phyloP scores from a whole-genome alignment of 2,113 vertebrate genomes.

The Trematocara variabile region DNA sequence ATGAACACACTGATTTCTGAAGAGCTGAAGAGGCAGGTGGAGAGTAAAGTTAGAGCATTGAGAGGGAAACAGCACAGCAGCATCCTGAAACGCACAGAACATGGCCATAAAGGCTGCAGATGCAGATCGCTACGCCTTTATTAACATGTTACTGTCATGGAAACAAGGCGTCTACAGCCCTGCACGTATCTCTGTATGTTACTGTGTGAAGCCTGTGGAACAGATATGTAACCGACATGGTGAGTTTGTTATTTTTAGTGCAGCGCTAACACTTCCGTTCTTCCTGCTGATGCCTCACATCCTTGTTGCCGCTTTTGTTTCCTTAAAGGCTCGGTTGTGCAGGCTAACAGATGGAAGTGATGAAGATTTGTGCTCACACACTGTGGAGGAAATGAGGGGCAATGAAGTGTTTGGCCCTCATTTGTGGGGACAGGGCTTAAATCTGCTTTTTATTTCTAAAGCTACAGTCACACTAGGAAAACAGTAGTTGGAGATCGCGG shows the following conservation, averaged over 20 bases:
- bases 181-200: background rate
- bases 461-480: background rate
- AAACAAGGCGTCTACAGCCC: background rate
- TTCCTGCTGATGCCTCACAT: background rate
- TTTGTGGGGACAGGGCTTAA: background rate
- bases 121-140: background rate
- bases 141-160: background rate
- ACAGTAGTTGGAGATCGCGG: background rate
- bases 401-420: background rate
- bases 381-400: background rate
- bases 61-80: conserved; percentile 8
- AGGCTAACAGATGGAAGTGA: background rate
- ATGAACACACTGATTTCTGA: conserved; percentile 42
- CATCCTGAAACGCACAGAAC: background rate
- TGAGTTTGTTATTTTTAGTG: background rate
- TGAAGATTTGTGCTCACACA: background rate
- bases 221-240: background rate
- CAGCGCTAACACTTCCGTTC: background rate
- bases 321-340: background rate
- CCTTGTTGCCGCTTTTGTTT: background rate
- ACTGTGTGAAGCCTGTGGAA: background rate
- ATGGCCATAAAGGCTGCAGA: background rate
- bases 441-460: background rate
- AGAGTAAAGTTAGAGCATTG: conserved; percentile 16
- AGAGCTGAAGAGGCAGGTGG: conserved; percentile 48